Percentiles rank a stretch among this genome's conserved stretches.
phyloP scores from a whole-genome alignment of 2,888 invertebrate species.

The Salpingus planirostris region DNA sequence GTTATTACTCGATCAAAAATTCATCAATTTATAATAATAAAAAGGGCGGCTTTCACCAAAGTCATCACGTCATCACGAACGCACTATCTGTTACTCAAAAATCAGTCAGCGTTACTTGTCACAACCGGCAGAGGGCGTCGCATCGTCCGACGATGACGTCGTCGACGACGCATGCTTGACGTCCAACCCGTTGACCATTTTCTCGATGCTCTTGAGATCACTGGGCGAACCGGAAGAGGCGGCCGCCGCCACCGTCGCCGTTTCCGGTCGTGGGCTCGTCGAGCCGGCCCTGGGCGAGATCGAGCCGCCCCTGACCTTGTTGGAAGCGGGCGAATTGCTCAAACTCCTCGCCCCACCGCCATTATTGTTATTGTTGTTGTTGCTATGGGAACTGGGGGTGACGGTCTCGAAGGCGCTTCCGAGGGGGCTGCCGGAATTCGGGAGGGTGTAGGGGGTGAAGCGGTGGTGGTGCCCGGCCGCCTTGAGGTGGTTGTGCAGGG shows the following conservation, averaged over 20 bases:
- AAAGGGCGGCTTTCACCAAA: too few relatives aligned
- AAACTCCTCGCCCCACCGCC: slow-evolving; percentile 57
- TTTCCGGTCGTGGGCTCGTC: slow-evolving; percentile 44
- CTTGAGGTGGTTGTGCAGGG: slow-evolving; percentile 59
- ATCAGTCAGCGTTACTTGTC: slow-evolving; percentile 33
- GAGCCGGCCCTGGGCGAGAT: slow-evolving; percentile 50
- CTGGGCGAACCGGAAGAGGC: too few relatives aligned
- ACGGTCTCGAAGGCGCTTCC: slow-evolving; percentile 87
- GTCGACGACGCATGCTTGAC: too few relatives aligned
- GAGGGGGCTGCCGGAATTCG: slow-evolving; percentile 52
- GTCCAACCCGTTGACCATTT: slow-evolving; percentile 94
- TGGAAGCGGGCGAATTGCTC: slow-evolving; percentile 49
- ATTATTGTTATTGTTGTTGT: too few relatives aligned
- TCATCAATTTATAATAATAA: too few relatives aligned
- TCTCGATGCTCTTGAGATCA: slow-evolving; percentile 92
- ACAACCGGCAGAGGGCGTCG: too few relatives aligned
- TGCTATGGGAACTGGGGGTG: slow-evolving; percentile 65
- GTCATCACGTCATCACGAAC: too few relatives aligned
- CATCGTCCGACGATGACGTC: too few relatives aligned
- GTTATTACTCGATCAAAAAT: too few relatives aligned
- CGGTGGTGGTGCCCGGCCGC: slow-evolving; percentile 71
- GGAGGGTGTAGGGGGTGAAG: slow-evolving; percentile 84
- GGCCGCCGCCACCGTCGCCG: too few relatives aligned
- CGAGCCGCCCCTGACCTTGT: slow-evolving; percentile 39
- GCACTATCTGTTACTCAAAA: too few relatives aligned